Conservation (phyloP, 2,888 invertebrate species). For the Rotaria socialis region DNA sequence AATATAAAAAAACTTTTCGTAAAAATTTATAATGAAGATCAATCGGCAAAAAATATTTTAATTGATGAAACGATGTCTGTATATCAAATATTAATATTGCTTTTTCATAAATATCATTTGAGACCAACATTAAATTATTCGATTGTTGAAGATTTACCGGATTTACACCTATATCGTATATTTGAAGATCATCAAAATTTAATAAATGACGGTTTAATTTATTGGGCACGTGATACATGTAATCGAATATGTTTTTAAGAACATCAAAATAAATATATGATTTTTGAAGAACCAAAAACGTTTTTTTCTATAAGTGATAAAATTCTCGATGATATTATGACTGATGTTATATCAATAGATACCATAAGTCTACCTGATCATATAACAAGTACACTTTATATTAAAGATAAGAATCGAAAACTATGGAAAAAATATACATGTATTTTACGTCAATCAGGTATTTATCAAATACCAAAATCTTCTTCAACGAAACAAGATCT, state of each 20-base stretch:
- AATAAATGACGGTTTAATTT: conserved; percentile 81
- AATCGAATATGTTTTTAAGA: conserved; percentile 81
- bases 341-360: neutral
- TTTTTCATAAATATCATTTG: conserved; percentile 83
- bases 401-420: conserved; percentile 93
- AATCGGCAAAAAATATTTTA: conserved; percentile 86
- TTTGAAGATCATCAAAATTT: conserved; percentile 95
- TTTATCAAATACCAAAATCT: conserved; percentile 95
- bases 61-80: conserved; percentile 96
- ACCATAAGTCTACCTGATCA: conserved; percentile 58
- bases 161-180: conserved; percentile 90
- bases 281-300: conserved; percentile 65
- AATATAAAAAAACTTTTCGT: conserved; percentile 71
- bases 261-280: conserved; percentile 65
- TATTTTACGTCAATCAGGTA: conserved; percentile 84
- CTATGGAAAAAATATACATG: conserved; percentile 97
- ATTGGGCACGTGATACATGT: conserved; percentile 93
- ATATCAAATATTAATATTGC: conserved; percentile 55
- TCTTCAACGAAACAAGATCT: neutral
- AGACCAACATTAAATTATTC: conserved; percentile 83
- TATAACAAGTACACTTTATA: conserved; percentile 83
- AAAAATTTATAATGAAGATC: conserved; percentile 66
- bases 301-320: neutral
- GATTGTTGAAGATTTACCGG: conserved; percentile 87
- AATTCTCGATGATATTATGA: neutral